Percentiles rank a stretch among this genome's conserved stretches.
Evolutionary conservation across 2,113 vertebrate genomes (phyloP).

Genomic region (Oncorhynchus nerka): DNA sequence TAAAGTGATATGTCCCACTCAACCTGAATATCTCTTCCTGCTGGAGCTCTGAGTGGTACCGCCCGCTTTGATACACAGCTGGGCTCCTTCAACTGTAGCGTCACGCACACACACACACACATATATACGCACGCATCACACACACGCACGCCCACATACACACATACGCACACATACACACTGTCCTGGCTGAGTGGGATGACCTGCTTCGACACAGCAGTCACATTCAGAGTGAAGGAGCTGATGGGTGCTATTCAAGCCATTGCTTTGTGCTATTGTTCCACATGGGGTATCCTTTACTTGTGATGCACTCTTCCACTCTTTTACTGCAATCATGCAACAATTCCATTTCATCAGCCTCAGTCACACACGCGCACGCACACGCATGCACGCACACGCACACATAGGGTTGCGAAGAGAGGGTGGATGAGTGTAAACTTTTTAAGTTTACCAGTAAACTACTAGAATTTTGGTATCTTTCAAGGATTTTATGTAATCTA

Average conservation of each 20-base stretch:
- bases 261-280: constrained; percentile 48
- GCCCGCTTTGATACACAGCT: background rate
- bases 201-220: background rate
- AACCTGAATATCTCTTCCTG: background rate
- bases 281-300: constrained; percentile 67
- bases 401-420: background rate
- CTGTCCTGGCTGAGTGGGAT: background rate
- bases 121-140: background rate
- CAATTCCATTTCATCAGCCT: background rate
- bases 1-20: constrained; percentile 11
- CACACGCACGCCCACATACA: background rate
- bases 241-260: constrained; percentile 82
- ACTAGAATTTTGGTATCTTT: too few species aligned
- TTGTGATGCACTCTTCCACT: background rate
- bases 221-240: constrained; percentile 13
- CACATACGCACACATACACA: constrained; percentile 2
- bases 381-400: background rate
- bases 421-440: too few species aligned
- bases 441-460: too few species aligned
- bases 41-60: background rate
- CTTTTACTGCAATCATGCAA: background rate
- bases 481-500: too few species aligned
- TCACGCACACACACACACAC: background rate
- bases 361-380: background rate
- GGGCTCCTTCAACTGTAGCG: background rate